Evolutionary conservation across 2,888 invertebrate genomes (phyloP).

Genomic region (Pyrrhia umbra): DNA sequence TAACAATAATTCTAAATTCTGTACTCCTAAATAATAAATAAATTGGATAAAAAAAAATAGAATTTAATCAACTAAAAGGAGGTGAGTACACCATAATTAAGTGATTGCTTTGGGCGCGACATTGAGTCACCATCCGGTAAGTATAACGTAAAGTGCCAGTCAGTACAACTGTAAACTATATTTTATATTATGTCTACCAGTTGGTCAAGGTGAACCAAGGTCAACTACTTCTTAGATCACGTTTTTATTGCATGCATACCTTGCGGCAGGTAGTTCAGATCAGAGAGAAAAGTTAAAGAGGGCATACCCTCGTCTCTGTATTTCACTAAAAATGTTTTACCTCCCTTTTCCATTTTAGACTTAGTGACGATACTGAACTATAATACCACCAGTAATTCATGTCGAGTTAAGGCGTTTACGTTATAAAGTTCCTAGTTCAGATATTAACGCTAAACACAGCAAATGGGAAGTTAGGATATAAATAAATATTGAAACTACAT

Average conservation of each 20-base stretch:
- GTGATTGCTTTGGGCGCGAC: constrained; percentile 28
- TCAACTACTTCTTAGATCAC: constrained; percentile 65
- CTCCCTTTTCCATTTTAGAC: neutral
- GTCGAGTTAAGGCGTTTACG: no score
- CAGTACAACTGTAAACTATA: constrained; percentile 25
- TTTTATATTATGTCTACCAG: constrained; percentile 28
- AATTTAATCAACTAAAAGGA: neutral
- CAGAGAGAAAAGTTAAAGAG: no score
- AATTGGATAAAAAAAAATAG: no score
- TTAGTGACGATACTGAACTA: no score
- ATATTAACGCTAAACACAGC: no score
- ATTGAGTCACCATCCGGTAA: constrained; percentile 61
- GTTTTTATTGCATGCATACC: constrained; percentile 23
- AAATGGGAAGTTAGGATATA: neutral
- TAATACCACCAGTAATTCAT: no score
- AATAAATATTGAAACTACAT: neutral
- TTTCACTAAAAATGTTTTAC: neutral
- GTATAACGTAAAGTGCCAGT: constrained; percentile 40
- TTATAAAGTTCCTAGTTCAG: no score
- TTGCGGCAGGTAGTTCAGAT: constrained; percentile 6
- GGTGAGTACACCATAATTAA: neutral
- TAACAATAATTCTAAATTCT: no score
- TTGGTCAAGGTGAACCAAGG: constrained; percentile 74
- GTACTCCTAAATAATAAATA: no score
- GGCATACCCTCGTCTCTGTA: constrained; percentile 8